Evolutionary conservation across 2,797 vertebrate species (phyloP).

Genomic region (Meriones psammophilus): DNA sequence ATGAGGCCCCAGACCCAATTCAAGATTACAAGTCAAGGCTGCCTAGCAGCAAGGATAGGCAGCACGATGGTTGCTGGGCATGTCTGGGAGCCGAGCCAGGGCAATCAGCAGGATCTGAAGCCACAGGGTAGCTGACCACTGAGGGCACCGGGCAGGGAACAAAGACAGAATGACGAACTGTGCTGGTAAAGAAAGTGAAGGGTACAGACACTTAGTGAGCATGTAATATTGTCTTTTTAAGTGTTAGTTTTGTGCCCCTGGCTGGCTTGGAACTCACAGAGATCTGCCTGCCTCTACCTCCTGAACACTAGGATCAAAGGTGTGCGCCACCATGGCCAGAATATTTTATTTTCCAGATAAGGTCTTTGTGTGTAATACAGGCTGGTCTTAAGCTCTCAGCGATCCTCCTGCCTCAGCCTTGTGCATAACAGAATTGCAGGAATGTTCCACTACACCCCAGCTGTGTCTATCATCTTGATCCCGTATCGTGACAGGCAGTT

Average conservation of each 20-base stretch:
- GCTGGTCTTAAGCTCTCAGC: background rate
- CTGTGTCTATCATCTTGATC: background rate
- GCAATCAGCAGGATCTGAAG: background rate
- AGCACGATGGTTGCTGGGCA: background rate
- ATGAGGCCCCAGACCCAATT: background rate
- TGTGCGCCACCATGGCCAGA: accelerated
- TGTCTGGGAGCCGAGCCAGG: background rate
- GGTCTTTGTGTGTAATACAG: background rate
- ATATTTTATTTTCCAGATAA: background rate
- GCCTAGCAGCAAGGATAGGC: background rate
- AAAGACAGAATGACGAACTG: background rate
- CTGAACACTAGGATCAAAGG: background rate
- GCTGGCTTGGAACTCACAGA: background rate
- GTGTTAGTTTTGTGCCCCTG: background rate
- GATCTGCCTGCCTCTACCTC: background rate
- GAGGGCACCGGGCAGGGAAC: background rate
- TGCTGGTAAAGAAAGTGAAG: background rate
- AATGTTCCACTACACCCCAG: background rate
- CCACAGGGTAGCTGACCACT: background rate
- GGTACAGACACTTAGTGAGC: background rate
- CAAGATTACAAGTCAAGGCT: background rate
- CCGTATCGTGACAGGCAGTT: too few relatives aligned
- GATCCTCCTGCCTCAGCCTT: background rate
- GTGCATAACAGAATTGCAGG: background rate
- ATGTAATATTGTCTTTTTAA: background rate